Evolutionary conservation across 2,888 invertebrate genomes (phyloP), one percentile per base, ranked within the genome.

Genomic region (Cerastis leucographa): DNA sequence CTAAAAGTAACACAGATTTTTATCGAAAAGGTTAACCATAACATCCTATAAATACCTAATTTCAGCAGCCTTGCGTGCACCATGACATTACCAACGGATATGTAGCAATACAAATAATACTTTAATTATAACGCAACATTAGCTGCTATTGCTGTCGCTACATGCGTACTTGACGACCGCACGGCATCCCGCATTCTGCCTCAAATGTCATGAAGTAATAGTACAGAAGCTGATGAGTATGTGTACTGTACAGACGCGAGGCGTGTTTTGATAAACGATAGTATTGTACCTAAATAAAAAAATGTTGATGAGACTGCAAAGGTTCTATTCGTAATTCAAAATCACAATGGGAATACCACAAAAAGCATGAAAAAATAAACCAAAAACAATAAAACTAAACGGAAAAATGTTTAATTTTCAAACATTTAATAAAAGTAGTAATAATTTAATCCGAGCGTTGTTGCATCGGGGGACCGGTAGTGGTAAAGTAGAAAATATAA

Each of bases 131-230:
- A 22, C 25, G 19, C 3, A 11, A 59, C 2, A 19, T 61, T 22
- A 54, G 46, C 14, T 40, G 62, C 46, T 62, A 9, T 59, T 88
- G 85, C 82, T 75, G 71, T 72, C 85, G 71, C 64, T 88, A 86
- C 84, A 70, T 86, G 89, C 89, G 89, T 89, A 87, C 80, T 70
- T 78, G 85, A 77, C 64, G 84, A 87, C 72, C 78, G 74, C 81
- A 81, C 81, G 76, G 87, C 81, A 84, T 85, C 74, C 76, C 80
- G 86, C 81, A 84, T 86, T 85, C 78, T 76, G 80, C 77, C 61
- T 59, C 85, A 90, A 90, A 90, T 89, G 86, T 85, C 86, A 89
- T 89, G 87, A 88, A 90, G 72, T 78, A 88, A 82, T 78, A 75
- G 69, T 72, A 84, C 85, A 87, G 86, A 80, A 85, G 85, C 82